A percentile compares a stretch with the other conserved stretches of the same genome.
Evolutionary conservation across 2,888 invertebrate species (phyloP).

Genomic region (Epicampocera succincta): DNA sequence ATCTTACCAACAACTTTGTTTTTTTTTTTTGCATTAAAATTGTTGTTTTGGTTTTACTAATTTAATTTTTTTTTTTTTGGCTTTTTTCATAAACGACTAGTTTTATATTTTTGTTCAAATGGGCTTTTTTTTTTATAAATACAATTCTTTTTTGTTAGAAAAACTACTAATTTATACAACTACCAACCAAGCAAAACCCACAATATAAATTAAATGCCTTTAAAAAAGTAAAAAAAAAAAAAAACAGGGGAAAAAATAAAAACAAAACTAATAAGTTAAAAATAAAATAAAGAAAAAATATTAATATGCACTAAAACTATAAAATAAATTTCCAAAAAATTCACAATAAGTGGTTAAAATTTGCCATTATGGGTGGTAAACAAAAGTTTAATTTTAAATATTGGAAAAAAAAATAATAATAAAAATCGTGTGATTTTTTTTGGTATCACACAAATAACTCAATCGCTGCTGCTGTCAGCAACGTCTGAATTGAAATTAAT

Average conservation of each 20-base stretch:
- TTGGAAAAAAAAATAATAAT: no score
- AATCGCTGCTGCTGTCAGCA: no score
- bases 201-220: conserved; percentile 68
- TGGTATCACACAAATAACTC: no score
- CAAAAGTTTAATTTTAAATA: background rate
- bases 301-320: conserved; percentile 52
- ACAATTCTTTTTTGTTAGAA: conserved; percentile 57
- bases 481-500: no score
- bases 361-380: conserved; percentile 24
- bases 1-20: conserved; percentile 11
- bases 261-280: conserved; percentile 54
- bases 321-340: conserved; percentile 67
- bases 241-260: conserved; percentile 49
- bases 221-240: conserved; percentile 41
- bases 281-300: conserved; percentile 73
- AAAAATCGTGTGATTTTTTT: no score
- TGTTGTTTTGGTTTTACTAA: conserved; percentile 11
- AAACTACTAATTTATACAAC: conserved; percentile 71
- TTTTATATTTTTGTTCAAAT: conserved; percentile 58
- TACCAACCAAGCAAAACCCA: conserved; percentile 76
- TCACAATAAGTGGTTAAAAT: conserved; percentile 9
- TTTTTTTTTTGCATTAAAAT: background rate
- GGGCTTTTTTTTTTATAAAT: conserved; percentile 63
- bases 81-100: conserved; percentile 50
- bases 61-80: background rate